Evolutionary conservation across 2,113 vertebrate genomes (phyloP).

Genomic region (Petrocephalus zakoni): DNA sequence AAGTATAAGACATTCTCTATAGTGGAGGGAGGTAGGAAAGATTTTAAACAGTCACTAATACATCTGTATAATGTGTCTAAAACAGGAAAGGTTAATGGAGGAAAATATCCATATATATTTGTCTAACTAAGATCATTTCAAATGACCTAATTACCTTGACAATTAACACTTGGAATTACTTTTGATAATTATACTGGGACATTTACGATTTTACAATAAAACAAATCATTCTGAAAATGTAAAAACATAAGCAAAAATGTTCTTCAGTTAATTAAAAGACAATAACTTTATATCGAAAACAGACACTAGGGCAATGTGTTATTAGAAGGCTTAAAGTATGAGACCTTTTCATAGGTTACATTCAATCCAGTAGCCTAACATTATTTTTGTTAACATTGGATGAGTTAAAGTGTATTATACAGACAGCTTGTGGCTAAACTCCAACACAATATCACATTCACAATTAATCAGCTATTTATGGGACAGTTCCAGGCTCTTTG

Average conservation of each 20-base stretch:
- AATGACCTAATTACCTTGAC: background rate
- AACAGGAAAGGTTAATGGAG: background rate
- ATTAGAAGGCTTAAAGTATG: background rate
- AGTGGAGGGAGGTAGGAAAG: too few relatives aligned
- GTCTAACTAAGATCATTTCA: background rate
- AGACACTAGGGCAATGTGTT: background rate
- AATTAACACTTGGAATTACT: background rate
- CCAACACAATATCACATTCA: constrained; percentile 5
- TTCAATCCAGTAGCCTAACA: background rate
- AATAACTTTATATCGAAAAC: background rate
- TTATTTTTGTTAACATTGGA: background rate
- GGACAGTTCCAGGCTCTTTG: background rate
- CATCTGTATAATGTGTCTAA: constrained; percentile 34
- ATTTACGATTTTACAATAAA: background rate
- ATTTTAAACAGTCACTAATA: constrained; percentile 66
- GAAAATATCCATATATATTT: background rate
- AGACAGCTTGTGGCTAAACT: background rate
- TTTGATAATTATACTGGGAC: background rate
- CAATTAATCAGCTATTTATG: constrained; percentile 9
- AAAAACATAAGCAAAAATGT: background rate
- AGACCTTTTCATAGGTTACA: background rate
- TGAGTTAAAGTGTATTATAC: background rate
- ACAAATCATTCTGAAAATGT: background rate
- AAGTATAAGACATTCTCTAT: background rate
- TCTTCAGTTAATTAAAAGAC: background rate